Base-by-base conservation (phyloP, 2,797 vertebrate genomes). In the Enteromius radiatus region DNA sequence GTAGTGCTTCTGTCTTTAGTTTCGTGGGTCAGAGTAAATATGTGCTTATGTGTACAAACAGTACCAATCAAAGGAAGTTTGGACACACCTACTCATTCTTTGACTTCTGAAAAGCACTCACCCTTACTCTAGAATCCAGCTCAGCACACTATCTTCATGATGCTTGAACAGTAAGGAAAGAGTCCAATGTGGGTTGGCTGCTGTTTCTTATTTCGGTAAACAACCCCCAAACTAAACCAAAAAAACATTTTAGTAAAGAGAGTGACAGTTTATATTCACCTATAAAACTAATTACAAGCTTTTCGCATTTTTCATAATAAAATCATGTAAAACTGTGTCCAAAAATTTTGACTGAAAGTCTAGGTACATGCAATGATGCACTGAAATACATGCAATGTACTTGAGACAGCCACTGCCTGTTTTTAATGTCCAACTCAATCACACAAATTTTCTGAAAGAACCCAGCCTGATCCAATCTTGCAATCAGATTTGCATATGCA, bases 1-100 rank as follows among this genome's bases (percentile, higher is more conserved):
- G 21, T 68, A 17, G 49, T 68, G 19, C 59, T n/a, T 64, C 75
- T 67, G 76, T 49, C 28, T 82, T 47, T 68, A 69, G 68, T 79
- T 36, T 43, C 67, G 38, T 26, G 23, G 75, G 47, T 76, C 45
- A 76, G 56, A 81, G 80, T 75, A 78, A 84, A 84, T 85, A 79
- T 59, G 36, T 81, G 61, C 76, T 78, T 26, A 61, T 56, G 19
- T 76, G 45, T 45, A 67, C 28, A 77, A 28, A 76, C 17, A 43
- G 59, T 17, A 10, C 5, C 17, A 61, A 26, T 45, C 23, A 64
- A 61, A 59, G 43, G 19, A 52, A 28, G 63, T 41, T 43, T 19
- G 52, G 54, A 78, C 38, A 56, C 74, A 70, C 78, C n/a, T 61
- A 82, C 47, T 47, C 73, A 59, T 71, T 47, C 38, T 47, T 38